phyloP scores from a whole-genome alignment of 2,797 vertebrate genomes.

The Anomalospiza imberbis region DNA sequence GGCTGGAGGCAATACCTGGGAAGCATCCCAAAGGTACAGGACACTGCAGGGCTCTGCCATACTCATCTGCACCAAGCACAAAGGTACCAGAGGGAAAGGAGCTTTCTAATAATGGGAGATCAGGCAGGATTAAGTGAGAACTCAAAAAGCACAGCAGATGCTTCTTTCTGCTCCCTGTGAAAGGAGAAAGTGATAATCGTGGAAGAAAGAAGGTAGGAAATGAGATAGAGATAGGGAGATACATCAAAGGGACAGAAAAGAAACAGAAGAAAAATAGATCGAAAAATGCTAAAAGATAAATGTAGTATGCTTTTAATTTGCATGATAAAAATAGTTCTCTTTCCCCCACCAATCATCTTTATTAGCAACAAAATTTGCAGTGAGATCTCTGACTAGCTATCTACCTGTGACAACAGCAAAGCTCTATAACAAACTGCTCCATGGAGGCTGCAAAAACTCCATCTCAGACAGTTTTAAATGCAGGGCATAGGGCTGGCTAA shows the following conservation, averaged over 20 bases:
- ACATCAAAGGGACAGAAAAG: constrained; percentile 8
- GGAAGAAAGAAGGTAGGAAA: background rate
- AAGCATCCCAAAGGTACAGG: background rate
- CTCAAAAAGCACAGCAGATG: background rate
- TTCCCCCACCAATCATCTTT: constrained; percentile 40
- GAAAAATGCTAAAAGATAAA: constrained; percentile 2
- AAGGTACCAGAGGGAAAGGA: background rate
- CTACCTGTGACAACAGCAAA: constrained; percentile 31
- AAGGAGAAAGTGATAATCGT: background rate
- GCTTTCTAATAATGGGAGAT: background rate
- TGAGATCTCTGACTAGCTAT: background rate
- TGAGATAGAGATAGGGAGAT: background rate
- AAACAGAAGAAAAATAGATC: constrained; percentile 9
- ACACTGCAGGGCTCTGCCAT: background rate
- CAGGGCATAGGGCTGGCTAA: background rate
- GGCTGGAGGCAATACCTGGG: background rate
- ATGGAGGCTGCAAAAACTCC: background rate
- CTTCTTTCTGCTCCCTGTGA: background rate
- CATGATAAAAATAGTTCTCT: constrained; percentile 33
- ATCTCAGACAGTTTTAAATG: background rate
- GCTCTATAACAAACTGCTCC: constrained; percentile 15
- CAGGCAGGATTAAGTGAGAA: background rate
- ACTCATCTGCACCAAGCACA: background rate
- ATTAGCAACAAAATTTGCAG: constrained; percentile 42
- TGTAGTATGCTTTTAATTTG: constrained; percentile 24